Conservation (phyloP, 2,113 vertebrate genomes). For the Gymnorhina tibicen region DNA sequence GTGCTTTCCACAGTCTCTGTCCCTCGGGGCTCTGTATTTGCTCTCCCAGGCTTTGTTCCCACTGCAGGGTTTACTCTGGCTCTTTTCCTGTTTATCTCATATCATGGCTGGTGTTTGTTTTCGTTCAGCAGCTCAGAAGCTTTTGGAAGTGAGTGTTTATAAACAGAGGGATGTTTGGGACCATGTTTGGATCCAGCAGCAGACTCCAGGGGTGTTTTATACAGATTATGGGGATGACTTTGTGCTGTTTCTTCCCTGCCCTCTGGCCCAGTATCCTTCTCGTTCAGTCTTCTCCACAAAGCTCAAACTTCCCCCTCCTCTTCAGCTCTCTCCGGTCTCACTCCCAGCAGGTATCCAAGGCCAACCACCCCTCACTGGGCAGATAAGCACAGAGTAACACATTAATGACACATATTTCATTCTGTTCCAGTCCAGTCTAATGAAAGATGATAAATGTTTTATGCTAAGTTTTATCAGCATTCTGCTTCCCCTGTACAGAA, state of each 20-base stretch:
- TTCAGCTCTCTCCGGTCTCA: neutral
- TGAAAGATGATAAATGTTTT: neutral
- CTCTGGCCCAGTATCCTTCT: neutral
- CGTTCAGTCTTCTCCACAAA: neutral
- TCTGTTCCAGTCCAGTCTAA: neutral
- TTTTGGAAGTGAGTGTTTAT: constrained; percentile 22
- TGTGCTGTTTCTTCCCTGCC: neutral
- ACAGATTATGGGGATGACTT: neutral
- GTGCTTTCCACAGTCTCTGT: neutral
- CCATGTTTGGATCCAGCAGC: neutral
- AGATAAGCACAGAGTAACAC: neutral
- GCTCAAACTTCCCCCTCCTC: neutral
- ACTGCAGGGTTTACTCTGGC: neutral
- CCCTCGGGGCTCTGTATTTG: neutral
- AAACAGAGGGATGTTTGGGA: constrained; percentile 15
- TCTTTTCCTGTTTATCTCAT: neutral
- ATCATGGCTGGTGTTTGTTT: constrained; percentile 14
- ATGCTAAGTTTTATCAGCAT: neutral
- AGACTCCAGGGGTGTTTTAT: neutral
- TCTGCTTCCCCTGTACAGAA: neutral
- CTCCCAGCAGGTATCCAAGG: neutral
- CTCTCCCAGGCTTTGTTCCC: neutral
- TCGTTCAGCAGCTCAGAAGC: constrained; percentile 1
- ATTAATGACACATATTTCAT: neutral
- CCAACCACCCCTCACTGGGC: neutral